A percentile compares a stretch with the other conserved stretches of the same genome.
Conservation (phyloP, 2,113 vertebrate genomes). For the Cisticola juncidis region DNA sequence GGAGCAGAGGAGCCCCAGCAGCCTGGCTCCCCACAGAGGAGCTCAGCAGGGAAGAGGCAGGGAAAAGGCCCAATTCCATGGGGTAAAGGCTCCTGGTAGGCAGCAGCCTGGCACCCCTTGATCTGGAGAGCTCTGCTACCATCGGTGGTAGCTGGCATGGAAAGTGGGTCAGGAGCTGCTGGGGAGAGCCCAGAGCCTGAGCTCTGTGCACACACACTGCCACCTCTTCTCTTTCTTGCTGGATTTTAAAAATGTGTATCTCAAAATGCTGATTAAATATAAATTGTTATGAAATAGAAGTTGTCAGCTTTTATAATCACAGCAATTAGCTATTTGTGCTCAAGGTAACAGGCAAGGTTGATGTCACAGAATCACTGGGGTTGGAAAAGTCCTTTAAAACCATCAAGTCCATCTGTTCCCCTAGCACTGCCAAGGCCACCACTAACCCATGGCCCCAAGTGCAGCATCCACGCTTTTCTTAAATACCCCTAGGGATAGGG, state of each 20-base stretch:
- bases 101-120: fast-evolving
- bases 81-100: background rate
- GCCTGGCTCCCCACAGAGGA: background rate
- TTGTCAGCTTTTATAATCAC: background rate
- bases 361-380: background rate
- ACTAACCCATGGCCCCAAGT: background rate
- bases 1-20: background rate
- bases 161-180: background rate
- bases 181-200: background rate
- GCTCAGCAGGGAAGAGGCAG: background rate
- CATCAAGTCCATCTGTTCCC: background rate
- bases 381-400: background rate
- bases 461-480: background rate
- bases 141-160: fast-evolving
- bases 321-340: background rate
- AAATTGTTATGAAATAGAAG: background rate
- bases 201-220: background rate
- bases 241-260: background rate
- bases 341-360: fast-evolving
- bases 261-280: background rate
- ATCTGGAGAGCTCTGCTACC: background rate
- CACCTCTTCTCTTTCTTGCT: background rate
- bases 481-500: background rate
- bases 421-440: background rate
- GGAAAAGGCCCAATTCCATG: fast-evolving